phyloP scores from a whole-genome alignment of 2,888 invertebrate genomes.

The Dolomedes plantarius region DNA sequence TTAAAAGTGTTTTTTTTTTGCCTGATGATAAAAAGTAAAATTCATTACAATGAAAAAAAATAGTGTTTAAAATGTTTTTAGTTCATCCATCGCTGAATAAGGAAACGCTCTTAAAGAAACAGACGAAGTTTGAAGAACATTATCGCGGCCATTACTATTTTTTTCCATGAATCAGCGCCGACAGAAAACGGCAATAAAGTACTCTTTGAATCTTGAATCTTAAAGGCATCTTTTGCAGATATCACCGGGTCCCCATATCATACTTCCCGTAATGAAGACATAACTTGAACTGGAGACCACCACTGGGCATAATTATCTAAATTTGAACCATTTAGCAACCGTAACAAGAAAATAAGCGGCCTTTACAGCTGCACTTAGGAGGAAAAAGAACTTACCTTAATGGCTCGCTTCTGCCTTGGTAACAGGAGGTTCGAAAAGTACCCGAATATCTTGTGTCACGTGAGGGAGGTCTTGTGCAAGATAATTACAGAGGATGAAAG shows the following conservation, averaged over 20 bases:
- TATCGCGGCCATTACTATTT: background rate
- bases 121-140: background rate
- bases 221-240: background rate
- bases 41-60: no score
- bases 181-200: background rate
- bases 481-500: background rate
- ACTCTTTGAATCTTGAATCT: background rate
- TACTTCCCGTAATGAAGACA: slow-evolving; percentile 45
- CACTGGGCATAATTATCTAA: slow-evolving; percentile 56
- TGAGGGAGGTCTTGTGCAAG: background rate
- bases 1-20: no score
- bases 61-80: no score
- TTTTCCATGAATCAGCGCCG: background rate
- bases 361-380: slow-evolving; percentile 38
- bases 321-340: slow-evolving; percentile 43
- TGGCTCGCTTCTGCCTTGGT: background rate
- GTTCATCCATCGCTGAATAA: no score
- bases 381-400: background rate
- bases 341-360: slow-evolving; percentile 40
- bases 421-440: background rate
- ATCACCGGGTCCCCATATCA: background rate
- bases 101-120: background rate
- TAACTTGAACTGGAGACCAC: slow-evolving; percentile 51
- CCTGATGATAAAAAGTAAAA: no score
- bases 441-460: background rate